Evolutionary conservation across 2,113 vertebrate genomes (phyloP).

Genomic region (Erinaceus europaeus): DNA sequence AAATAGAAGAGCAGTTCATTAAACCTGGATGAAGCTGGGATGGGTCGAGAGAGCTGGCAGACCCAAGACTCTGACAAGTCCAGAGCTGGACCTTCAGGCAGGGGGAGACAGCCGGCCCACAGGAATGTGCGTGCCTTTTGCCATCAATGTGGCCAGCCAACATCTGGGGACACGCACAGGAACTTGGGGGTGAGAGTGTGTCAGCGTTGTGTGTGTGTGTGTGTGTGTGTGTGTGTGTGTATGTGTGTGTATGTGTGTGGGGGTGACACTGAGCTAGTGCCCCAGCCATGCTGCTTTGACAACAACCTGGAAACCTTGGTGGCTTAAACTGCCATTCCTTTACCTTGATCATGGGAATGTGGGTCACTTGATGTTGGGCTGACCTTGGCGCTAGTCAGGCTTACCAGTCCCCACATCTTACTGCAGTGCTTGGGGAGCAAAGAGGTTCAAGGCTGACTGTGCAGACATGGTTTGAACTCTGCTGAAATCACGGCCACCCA

Average conservation of each 20-base stretch:
- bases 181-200: neutral
- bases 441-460: neutral
- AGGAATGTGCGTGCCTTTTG: constrained; percentile 43
- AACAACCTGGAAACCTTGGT: neutral
- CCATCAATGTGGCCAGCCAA: constrained; percentile 24
- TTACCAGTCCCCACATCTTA: too few species aligned
- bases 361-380: neutral
- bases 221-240: too few species aligned
- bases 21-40: constrained; percentile 72
- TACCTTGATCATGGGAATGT: neutral
- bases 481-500: neutral
- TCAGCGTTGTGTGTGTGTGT: too few species aligned
- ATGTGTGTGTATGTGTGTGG: too few species aligned
- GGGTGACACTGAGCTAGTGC: neutral
- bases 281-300: neutral
- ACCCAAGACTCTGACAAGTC: constrained; percentile 67
- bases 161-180: neutral
- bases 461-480: neutral
- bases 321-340: neutral
- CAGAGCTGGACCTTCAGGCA: constrained; percentile 55
- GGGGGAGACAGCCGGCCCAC: constrained; percentile 34
- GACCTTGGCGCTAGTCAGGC: too few species aligned
- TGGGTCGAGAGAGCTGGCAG: constrained; percentile 45
- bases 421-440: too few species aligned
- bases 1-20: constrained; percentile 82